phyloP scores from a whole-genome alignment of 2,888 invertebrate genomes.

The Abrostola tripartita region DNA sequence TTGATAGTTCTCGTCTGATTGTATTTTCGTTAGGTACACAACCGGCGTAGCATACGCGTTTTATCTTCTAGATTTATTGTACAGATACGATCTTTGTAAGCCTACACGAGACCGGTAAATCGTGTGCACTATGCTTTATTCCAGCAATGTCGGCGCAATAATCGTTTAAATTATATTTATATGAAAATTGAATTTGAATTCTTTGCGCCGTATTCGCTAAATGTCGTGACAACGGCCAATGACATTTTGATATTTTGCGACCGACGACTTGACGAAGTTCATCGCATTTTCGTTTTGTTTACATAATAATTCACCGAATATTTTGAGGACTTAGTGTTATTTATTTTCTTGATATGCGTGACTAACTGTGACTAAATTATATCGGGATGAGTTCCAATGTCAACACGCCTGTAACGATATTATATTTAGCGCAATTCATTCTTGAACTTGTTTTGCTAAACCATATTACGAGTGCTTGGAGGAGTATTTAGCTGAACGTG shows the following conservation, averaged over 20 bases:
- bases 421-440: conserved; percentile 13
- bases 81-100: conserved; percentile 81
- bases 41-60: conserved; percentile 62
- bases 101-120: conserved; percentile 72
- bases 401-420: conserved; percentile 22
- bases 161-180: conserved; percentile 55
- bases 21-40: conserved; percentile 70
- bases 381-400: conserved; percentile 41
- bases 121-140: conserved; percentile 73
- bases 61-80: conserved; percentile 85
- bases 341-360: conserved; percentile 32
- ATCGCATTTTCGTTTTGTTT: conserved; percentile 42
- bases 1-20: conserved; percentile 65
- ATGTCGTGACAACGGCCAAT: conserved; percentile 52
- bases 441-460: conserved; percentile 9
- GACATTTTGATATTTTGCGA: conserved; percentile 36
- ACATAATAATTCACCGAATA: conserved; percentile 28
- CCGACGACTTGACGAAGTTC: conserved; percentile 27
- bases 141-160: conserved; percentile 58
- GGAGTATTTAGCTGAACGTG: conserved; percentile 13
- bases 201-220: conserved; percentile 40
- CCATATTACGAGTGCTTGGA: conserved; percentile 5
- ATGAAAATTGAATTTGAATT: conserved; percentile 55
- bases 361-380: conserved; percentile 27
- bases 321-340: conserved; percentile 17